Percentiles rank a stretch among this genome's conserved stretches.
Conservation (phyloP, 1,140 invertebrate genomes). For the Anastrepha ludens region DNA sequence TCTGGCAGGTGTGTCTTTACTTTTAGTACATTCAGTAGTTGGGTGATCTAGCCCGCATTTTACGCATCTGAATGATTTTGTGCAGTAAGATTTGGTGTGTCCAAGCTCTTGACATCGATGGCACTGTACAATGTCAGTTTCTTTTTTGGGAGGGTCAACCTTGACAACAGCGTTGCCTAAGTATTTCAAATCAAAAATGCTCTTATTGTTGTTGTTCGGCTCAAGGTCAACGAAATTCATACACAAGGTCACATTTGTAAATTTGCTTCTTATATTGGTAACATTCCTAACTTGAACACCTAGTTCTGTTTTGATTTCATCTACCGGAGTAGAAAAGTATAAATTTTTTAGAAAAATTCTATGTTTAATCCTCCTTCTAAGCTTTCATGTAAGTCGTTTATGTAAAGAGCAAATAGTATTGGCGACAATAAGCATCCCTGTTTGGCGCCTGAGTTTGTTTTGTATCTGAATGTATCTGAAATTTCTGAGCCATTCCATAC, state of each 20-base stretch:
- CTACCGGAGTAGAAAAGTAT: not conserved
- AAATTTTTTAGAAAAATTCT: not conserved
- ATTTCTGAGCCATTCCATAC: too few relatives aligned
- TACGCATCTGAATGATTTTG: constrained; percentile 7
- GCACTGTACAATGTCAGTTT: not conserved
- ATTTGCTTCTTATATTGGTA: too few relatives aligned
- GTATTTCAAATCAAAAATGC: not conserved
- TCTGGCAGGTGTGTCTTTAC: not conserved
- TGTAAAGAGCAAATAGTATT: too few relatives aligned
- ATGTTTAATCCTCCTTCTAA: too few relatives aligned
- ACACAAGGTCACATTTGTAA: too few relatives aligned
- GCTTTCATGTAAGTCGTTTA: too few relatives aligned
- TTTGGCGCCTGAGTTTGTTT: too few relatives aligned
- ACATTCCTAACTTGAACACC: too few relatives aligned
- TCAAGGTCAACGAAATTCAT: not conserved
- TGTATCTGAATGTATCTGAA: too few relatives aligned
- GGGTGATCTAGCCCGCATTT: not conserved
- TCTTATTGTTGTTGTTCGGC: too few relatives aligned
- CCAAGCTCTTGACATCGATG: constrained; percentile 9
- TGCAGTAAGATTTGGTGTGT: not conserved
- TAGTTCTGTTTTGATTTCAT: not conserved
- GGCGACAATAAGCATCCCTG: too few relatives aligned
- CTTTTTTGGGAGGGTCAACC: too few relatives aligned
- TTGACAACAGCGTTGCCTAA: not conserved
- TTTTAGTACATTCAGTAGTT: not conserved